Base-by-base conservation (phyloP, 1,140 invertebrate species). In the Phymastichus coffea region DNA sequence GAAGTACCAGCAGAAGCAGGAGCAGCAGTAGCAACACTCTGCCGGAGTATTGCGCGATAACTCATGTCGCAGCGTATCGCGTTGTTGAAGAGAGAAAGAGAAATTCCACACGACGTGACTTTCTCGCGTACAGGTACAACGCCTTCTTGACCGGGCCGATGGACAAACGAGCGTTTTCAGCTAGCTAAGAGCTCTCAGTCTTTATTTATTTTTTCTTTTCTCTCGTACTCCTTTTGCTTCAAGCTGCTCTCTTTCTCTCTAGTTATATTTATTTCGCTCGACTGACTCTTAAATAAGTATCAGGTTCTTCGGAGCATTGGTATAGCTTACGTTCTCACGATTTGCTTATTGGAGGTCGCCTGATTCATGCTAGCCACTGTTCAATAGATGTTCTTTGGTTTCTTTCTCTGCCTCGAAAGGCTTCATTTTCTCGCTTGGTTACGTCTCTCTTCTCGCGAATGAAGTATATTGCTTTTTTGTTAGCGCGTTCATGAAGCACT, bases 11-110 rank as follows among this genome's bases (percentile, higher is more conserved):
- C n/a, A n/a, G 51, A 19, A 26, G 40, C 17, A 23, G 20, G 22
- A 23, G 20, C n/a, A 44, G 20, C 22, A 22, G n/a, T 23, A 44
- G 25, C 41, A n/a, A 35, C 33, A 35, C 44, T 38, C 10, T n/a
- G 17, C 14, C 30, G 20, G 35, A 48, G 49, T 54, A 60, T 60
- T 60, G 43, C 43, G 43, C 43, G 43, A 60, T 54, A 60, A 60
- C 41, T 60, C 57, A 60, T 43, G 57, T 60, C 51, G 25, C 19
- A 14, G 7, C 28, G 43, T 59, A 53, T 46, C 40, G 38, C 30
- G 15, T 9, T 7, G 8, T n/a, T 7, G 15, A 25, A 22, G 8
- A 38, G 30, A 28, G 35, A 12, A n/a, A 20, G 14, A 37, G 12
- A 35, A 58, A 35, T 33, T 58, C 14, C 19, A n/a, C 38, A 40